Evolutionary conservation across 2,113 vertebrate species (phyloP), one percentile per base, ranked within the genome.

Genomic region (Cnemophilus loriae): DNA sequence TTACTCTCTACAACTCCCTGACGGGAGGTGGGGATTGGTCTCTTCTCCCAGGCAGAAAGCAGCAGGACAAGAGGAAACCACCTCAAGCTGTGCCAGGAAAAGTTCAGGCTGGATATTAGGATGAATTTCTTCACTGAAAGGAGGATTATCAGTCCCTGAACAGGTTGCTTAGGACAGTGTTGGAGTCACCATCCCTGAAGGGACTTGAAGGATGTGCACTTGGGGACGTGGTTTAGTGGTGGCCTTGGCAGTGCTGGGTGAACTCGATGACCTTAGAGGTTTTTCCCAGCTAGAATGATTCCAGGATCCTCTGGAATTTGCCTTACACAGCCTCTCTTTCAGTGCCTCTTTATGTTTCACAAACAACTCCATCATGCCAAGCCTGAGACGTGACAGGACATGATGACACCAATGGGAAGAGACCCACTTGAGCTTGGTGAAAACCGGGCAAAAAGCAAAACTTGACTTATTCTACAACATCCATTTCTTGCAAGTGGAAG

Each of bases 361-460:
- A 27, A 35, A 46, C 15, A 84, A 3, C 57, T 47, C 68, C 49
- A 13, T 22, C 21, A 44, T 15, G 11, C 32, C 26, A n/a, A 55
- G 35, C 55, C 47, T n/a, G 74, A 64, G 41, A 65, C 0, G 1
- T 32, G 37, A n/a, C 32, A 56, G 6, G 7, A 49, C n/a, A 6
- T 0, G 2, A 15, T 6, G 41, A n/a, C 42, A 75, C 5, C 22
- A 33, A 0, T 3, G 12, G 18, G 39, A 70, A 19, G 11, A 49
- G 24, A 41, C 10, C 8, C 9, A 4, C 32, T 9, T 37, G 22
- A 37, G 5, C 7, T 10, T 11, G 53, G 24, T 60, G 37, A 33
- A 78, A 84, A 81, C 8, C 9, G 19, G 2, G 3, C 12, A 68
- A 56, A 6, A 7, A 39, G 32, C 16, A 82, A 68, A 83, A 8